phyloP scores from a whole-genome alignment of 2,797 vertebrate species.

The Crypturellus tataupa region DNA sequence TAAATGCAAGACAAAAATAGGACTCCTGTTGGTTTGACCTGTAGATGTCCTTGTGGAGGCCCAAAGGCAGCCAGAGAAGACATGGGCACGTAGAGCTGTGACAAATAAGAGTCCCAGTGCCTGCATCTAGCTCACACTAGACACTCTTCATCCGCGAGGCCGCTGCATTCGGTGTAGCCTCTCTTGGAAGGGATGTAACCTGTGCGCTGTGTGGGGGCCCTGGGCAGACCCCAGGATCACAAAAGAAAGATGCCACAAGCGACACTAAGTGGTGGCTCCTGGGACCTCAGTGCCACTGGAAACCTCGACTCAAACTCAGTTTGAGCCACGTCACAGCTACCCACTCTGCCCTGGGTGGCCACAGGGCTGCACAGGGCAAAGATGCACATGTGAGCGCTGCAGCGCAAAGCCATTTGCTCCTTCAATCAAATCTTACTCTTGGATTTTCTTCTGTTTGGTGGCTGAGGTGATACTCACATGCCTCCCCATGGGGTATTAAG shows the following conservation, averaged over 20 bases:
- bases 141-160: background rate
- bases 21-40: background rate
- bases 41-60: background rate
- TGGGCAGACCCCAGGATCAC: background rate
- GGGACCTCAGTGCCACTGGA: background rate
- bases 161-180: background rate
- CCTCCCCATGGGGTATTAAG: constrained; percentile 62
- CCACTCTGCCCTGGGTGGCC: constrained; percentile 13
- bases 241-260: background rate
- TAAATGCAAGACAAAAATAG: constrained; percentile 25
- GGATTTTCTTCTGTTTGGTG: constrained; percentile 51
- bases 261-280: constrained; percentile 25
- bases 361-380: background rate
- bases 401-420: constrained; percentile 28
- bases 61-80: constrained; percentile 10
- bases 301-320: background rate
- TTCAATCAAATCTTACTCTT: constrained; percentile 25
- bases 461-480: constrained; percentile 23
- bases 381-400: background rate
- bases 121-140: background rate
- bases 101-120: background rate
- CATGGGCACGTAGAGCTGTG: background rate
- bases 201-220: background rate
- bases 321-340: background rate
- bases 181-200: background rate